Base-by-base conservation (phyloP, 2,113 vertebrate species). In the Haemorhous mexicanus region DNA sequence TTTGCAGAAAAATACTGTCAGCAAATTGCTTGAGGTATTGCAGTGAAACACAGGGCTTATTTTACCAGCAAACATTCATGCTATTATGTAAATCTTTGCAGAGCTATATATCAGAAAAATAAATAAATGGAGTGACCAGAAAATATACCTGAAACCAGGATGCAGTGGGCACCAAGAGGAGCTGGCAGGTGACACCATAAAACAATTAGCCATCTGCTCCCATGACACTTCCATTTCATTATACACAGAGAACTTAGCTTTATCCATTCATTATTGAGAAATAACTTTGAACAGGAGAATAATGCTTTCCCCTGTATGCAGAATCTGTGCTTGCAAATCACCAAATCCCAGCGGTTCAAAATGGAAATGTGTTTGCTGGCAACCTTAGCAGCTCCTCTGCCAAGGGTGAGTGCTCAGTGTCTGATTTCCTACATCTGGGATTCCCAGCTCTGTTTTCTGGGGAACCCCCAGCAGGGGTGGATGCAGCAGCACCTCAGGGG, bases 31-130 rank as follows among this genome's bases (percentile, higher is more conserved):
- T n/a, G 90, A 93, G 91, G 93, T 94, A 89, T 91, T 94, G 93
- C 93, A 93, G 95, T 55, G 92, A 84, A 93, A 73, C 80, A 53
- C 39, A 46, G 77, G 87, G 91, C 92, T 96, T 91, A 83, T 87
- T 80, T 94, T 96, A 92, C 78, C 72, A 68, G 92, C 88, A 93
- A 89, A 94, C 85, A 78, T 93, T 93, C 83, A 80, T 63, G 87
- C 85, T 84, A 79, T 97, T 97, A 89, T 95, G 96, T 89, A 96
- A 97, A 97, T 96, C 89, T 96, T 94, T 96, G 93, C 95, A 92
- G 92, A 93, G 49, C 62, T 72, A 10, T 81, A 33, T 67, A 82
- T 76, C 68, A 75, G 73, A 66, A 92, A 91, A 89, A 90, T 82
- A 93, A 95, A 91, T 61, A 90, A 84, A 59, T 14, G 7, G 22